These are phyloP conservation scores for Epinephelus moara DNA, from an alignment of 2,113 vertebrate species.

Conservation along the genomic window DNA sequence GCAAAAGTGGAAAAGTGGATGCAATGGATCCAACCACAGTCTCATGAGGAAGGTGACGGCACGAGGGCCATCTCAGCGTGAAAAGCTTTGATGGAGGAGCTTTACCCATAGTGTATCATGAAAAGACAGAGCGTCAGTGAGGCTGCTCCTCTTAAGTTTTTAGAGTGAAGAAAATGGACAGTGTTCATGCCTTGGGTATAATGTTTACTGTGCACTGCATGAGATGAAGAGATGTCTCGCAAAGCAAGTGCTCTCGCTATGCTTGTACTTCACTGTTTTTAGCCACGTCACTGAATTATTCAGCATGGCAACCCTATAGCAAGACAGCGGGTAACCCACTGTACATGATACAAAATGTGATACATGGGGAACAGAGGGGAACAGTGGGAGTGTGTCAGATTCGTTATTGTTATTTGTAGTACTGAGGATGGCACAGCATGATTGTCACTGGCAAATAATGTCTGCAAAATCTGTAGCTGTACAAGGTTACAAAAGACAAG, in stretches of 20 bases:
- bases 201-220: constrained; percentile 5
- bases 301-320: constrained; percentile 32
- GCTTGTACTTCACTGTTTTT: constrained; percentile 33
- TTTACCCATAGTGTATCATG: constrained; percentile 31
- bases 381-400: not conserved
- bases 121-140: constrained; percentile 21
- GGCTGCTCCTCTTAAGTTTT: constrained; percentile 35
- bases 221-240: constrained; percentile 1
- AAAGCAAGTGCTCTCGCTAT: constrained; percentile 8
- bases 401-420: constrained; percentile 8
- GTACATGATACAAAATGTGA: constrained; percentile 36
- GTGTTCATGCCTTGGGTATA: not conserved
- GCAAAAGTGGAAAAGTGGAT: constrained; percentile 34
- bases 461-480: not conserved
- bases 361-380: not conserved
- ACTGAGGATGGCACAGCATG: not conserved
- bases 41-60: constrained; percentile 41
- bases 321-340: constrained; percentile 7
- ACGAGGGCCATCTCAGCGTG: constrained; percentile 19
- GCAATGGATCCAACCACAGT: constrained; percentile 44
- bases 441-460: not conserved
- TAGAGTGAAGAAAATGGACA: constrained; percentile 30
- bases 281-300: constrained; percentile 50
- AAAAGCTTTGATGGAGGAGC: constrained; percentile 57
- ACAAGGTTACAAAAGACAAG: not conserved